Evolutionary conservation across 2,113 vertebrate species (phyloP), one percentile per base, ranked within the genome.

Genomic region (Tympanuchus pallidicinctus): DNA sequence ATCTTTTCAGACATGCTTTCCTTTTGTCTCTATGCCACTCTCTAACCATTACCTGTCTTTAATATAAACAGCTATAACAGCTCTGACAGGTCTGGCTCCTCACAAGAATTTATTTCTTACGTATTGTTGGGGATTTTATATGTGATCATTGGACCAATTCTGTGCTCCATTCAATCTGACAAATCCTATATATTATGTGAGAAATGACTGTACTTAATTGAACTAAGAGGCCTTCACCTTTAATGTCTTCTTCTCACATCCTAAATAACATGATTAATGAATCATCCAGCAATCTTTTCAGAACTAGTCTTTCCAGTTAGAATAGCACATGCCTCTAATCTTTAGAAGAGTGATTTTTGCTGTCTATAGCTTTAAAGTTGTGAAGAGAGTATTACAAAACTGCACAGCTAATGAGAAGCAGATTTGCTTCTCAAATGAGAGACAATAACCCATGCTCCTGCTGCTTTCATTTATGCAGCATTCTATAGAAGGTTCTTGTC

Each of bases 161-260:
- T 89, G 38, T 74, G 24, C 64, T 82, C 42, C 50, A 77, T 82
- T 38, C 60, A 80, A 34, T 38, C 75, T 91, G 86, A 95, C 86
- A 96, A 95, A 94, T 75, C 78, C 69, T 76, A 54, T 93, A 61
- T 59, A 85, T 74, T 88, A 80, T 0, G 1, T 80, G 63, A 95
- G 93, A 94, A 95, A 89, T 70, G 6, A 63, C 70, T 70, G 25
- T 64, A 43, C 67, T 82, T 92, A 91, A 93, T 88, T 82, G 89
- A 91, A 92, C 57, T 95, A 92, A 92, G 86, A 94, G 80, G 80
- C 48, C 82, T 96, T 95, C 86, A 81, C 65, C 90, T 90, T 76
- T 77, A 84, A 92, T 82, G 14, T 87, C 82, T 93, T 89, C 54
- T 94, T 93, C 52, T 93, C 42, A 6, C 87, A 65, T 75, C 83